Percentiles rank a stretch among this genome's conserved stretches.
Conservation (phyloP, 2,113 vertebrate genomes). For the Rhinichthys klamathensis region DNA sequence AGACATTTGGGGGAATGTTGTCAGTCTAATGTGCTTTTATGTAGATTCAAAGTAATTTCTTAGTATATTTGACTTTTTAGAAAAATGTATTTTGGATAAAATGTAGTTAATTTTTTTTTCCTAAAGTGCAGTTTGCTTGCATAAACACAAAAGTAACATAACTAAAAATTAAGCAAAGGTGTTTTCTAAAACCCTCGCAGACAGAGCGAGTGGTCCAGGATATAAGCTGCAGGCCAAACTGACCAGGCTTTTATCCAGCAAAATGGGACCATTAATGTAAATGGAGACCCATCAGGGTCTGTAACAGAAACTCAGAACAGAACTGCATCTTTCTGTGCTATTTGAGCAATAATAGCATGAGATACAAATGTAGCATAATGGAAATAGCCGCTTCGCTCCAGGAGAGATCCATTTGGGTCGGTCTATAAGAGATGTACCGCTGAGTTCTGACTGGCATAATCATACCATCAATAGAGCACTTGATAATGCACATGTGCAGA, state of each 20-base stretch:
- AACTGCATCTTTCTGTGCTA: slow-evolving; percentile 56
- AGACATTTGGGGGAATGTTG: background rate
- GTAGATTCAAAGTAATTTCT: background rate
- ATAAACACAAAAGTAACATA: slow-evolving; percentile 4
- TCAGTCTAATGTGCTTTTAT: background rate
- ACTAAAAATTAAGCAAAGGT: slow-evolving; percentile 29
- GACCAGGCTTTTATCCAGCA: slow-evolving; percentile 54
- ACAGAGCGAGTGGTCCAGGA: slow-evolving; percentile 24
- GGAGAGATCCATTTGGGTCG: slow-evolving; percentile 55
- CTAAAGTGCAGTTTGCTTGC: background rate
- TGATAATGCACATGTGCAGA: slow-evolving; percentile 27
- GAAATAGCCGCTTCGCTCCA: slow-evolving; percentile 49
- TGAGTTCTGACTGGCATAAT: slow-evolving; percentile 49
- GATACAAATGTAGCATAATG: slow-evolving; percentile 55
- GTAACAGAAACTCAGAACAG: slow-evolving; percentile 58
- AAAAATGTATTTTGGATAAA: background rate
- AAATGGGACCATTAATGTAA: slow-evolving; percentile 63
- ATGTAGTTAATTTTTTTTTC: background rate
- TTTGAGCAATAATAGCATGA: slow-evolving; percentile 57
- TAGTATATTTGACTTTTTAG: background rate
- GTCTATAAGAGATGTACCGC: slow-evolving; percentile 30
- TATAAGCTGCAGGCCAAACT: slow-evolving; percentile 51
- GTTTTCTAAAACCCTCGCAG: slow-evolving; percentile 8
- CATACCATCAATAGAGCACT: slow-evolving; percentile 47
- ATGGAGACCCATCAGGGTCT: slow-evolving; percentile 55